A percentile compares a stretch with the other conserved stretches of the same genome.
These are phyloP conservation scores for Microtus ochrogaster DNA, from an alignment of 2,113 vertebrate species.

Conservation along the genomic window DNA sequence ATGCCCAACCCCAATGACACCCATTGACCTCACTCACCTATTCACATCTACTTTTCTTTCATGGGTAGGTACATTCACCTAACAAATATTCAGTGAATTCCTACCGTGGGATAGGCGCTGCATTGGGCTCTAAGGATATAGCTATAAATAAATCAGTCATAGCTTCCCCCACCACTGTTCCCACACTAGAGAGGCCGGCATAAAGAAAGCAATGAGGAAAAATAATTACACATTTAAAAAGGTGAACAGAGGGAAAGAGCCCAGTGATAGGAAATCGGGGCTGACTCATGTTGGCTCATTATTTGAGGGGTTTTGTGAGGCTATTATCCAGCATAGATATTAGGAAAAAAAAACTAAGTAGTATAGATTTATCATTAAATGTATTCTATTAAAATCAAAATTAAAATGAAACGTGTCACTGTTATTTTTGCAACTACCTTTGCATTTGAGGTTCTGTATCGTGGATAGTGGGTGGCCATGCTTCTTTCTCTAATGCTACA, in stretches of 20 bases:
- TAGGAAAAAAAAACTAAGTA: slow-evolving; percentile 12
- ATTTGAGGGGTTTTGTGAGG: neutral
- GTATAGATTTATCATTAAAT: neutral
- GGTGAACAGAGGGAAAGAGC: neutral
- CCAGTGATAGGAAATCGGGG: neutral
- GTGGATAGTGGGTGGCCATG: neutral
- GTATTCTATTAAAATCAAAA: slow-evolving; percentile 21
- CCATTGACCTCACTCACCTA: neutral
- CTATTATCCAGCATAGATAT: neutral
- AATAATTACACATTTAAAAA: slow-evolving; percentile 20
- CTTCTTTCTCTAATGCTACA: neutral
- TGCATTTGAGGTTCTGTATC: neutral
- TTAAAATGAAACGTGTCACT: neutral
- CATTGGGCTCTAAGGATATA: neutral
- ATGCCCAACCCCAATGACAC: slow-evolving; percentile 58
- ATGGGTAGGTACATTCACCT: neutral
- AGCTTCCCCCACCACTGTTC: neutral
- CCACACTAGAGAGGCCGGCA: neutral
- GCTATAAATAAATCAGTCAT: neutral
- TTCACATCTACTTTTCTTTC: neutral
- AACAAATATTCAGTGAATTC: slow-evolving; percentile 52
- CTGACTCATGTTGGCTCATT: neutral
- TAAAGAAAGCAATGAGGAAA: neutral
- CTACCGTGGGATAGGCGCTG: neutral
- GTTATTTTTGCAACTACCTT: neutral